A percentile compares a stretch with the other conserved stretches of the same genome.
These are phyloP conservation scores for Mesodorylaimus sp. DNA, from an alignment of 2,888 invertebrate species.

Conservation along the genomic window DNA sequence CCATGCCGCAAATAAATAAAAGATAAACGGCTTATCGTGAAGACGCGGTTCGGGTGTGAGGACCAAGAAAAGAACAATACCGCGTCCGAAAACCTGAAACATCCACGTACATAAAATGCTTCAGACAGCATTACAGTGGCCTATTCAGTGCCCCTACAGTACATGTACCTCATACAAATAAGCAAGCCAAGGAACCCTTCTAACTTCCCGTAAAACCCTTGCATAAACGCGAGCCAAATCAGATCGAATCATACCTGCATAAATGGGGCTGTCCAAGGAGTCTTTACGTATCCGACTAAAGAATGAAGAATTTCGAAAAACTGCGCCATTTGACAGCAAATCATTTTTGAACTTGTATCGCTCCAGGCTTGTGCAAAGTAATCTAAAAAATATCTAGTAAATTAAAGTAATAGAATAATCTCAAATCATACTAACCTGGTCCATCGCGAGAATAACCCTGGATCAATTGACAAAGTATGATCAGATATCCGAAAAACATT, in stretches of 20 bases:
- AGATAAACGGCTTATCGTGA: slow-evolving; percentile 67
- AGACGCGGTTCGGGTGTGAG: slow-evolving; percentile 65
- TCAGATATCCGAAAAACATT: slow-evolving; percentile 30
- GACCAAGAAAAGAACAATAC: slow-evolving; percentile 58
- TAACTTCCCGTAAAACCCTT: no score
- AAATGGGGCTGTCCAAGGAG: slow-evolving; percentile 50
- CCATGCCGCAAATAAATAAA: slow-evolving; percentile 70
- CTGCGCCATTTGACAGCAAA: slow-evolving; percentile 61
- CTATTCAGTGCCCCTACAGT: no score
- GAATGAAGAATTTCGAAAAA: slow-evolving; percentile 74
- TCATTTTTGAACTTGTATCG: slow-evolving; percentile 36
- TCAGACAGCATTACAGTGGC: no score
- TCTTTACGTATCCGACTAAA: slow-evolving; percentile 65
- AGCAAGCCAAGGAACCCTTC: no score
- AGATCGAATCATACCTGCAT: slow-evolving; percentile 45
- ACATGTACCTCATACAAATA: no score
- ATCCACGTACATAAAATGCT: no score
- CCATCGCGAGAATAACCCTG: slow-evolving; percentile 20
- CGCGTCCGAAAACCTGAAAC: slow-evolving; percentile 48
- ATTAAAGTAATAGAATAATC: no score
- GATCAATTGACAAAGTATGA: slow-evolving; percentile 21
- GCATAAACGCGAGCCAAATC: no score
- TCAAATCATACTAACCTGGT: slow-evolving; percentile 23
- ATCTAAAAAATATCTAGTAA: no score
- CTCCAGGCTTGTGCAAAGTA: slow-evolving; percentile 4